Base-by-base conservation (phyloP, 2,797 vertebrate genomes). In the Bucorvus abyssinicus region DNA sequence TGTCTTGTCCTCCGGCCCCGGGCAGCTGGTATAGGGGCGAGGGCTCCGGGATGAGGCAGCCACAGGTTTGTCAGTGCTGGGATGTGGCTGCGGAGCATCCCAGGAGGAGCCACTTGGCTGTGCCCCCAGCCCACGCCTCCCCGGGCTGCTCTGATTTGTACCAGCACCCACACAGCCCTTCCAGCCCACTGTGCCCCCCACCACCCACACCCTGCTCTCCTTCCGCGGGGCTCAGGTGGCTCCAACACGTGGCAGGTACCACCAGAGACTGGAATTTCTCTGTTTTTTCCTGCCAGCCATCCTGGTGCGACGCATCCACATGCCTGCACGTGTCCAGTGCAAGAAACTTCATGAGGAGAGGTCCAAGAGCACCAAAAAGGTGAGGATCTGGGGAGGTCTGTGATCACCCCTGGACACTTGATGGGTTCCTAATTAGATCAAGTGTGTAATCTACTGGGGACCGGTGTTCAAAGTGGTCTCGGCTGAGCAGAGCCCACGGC, bases 211-310 rank as follows among this genome's bases (percentile, higher is more conserved):
- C 40, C 60, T 24, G 5, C 32, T n/a, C 42, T 55, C 53, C 73
- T 67, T 64, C 15, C 13, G 13, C 0, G 1, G 23, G n/a, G 24
- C 15, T 34, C 24, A 7, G 10, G n/a, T 21, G 38, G 23, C 20
- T 52, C 8, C 2, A 1, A 17, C 6, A 17, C 0, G 0, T 14
- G 18, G 19, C 50, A n/a, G 0, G 0, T 53, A 40, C 34, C 57
- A 59, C 45, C 69, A 50, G 40, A 1, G 0, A 12, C 23, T 10
- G 40, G 15, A 20, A 55, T 59, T n/a, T 11, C 63, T 65, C 55
- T 44, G 57, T 68, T 73, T 45, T 17, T 44, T 19, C 44, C 12
- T 32, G 4, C 68, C 19, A 49, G 22, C 20, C 9, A 8, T 34
- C 63, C 32, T 18, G 2, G 44, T 29, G 30, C 1, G 4, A 21